Evolutionary conservation across 2,888 invertebrate species (phyloP).

Genomic region (Rotaria magnacalcarata): DNA sequence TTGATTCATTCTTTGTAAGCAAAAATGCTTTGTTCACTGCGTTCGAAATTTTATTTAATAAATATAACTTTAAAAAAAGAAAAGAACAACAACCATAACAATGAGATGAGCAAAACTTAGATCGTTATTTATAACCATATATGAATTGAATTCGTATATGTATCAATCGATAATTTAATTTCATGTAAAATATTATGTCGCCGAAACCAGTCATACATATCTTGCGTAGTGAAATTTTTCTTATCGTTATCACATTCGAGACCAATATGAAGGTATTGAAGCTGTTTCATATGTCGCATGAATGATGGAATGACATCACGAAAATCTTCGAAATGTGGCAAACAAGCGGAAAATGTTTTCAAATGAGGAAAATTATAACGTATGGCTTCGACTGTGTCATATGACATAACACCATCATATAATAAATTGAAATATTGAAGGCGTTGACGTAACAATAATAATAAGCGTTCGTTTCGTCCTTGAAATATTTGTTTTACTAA

Average conservation of each 20-base stretch:
- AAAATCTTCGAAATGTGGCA: slow-evolving; percentile 22
- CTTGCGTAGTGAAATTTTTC: background rate
- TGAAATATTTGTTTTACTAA: background rate
- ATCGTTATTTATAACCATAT: background rate
- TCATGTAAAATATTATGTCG: background rate
- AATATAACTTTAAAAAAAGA: background rate
- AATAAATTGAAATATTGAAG: background rate
- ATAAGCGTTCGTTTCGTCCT: background rate
- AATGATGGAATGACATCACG: background rate
- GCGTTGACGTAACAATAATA: background rate
- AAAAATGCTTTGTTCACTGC: background rate
- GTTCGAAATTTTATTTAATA: background rate
- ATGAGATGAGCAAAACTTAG: no score
- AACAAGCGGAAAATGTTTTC: background rate
- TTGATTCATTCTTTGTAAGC: no score
- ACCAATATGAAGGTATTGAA: background rate
- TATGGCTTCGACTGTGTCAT: background rate
- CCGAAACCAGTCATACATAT: slow-evolving; percentile 3
- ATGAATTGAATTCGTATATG: background rate
- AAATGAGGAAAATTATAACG: background rate
- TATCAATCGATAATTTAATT: background rate
- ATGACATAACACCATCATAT: background rate
- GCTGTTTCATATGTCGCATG: background rate
- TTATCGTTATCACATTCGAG: background rate
- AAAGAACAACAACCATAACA: background rate